Conservation (phyloP, 64 coral and sea anemone genomes). For the Porites australiensis region DNA sequence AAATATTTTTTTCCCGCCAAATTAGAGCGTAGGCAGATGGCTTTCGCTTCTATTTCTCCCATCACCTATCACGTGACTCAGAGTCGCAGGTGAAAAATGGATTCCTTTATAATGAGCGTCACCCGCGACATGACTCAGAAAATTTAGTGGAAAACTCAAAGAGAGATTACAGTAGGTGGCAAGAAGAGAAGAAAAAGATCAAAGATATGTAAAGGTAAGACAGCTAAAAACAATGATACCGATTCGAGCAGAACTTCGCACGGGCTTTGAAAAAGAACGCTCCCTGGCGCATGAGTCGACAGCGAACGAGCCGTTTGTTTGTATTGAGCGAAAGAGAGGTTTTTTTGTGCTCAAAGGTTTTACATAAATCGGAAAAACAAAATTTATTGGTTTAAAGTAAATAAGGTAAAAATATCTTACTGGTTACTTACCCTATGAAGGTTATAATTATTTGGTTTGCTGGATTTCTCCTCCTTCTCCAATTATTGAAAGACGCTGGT, state of each 20-base stretch:
- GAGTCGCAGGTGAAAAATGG: conserved; percentile 18
- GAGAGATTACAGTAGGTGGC: conserved; percentile 26
- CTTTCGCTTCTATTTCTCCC: background rate
- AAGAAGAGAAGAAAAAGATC: background rate
- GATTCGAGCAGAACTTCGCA: background rate
- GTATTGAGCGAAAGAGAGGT: background rate
- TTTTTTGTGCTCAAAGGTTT: background rate
- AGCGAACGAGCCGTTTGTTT: background rate
- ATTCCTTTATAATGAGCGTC: conserved; percentile 9
- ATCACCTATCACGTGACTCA: background rate
- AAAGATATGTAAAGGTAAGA: conserved; percentile 25
- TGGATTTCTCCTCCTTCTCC: background rate
- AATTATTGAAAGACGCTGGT: too few species aligned
- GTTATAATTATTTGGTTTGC: background rate
- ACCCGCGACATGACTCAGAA: background rate
- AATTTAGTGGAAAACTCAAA: background rate
- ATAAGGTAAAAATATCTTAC: background rate
- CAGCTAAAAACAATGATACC: background rate
- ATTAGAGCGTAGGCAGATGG: background rate
- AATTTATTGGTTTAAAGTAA: background rate
- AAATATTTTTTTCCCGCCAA: background rate
- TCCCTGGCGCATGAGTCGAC: too few species aligned
- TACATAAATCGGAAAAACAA: conserved; percentile 19
- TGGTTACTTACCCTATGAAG: background rate
- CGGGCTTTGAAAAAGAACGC: background rate